A percentile compares a stretch with the other conserved stretches of the same genome.
phyloP scores from a whole-genome alignment of 2,888 invertebrate species.

The Polyommatus icarus region DNA sequence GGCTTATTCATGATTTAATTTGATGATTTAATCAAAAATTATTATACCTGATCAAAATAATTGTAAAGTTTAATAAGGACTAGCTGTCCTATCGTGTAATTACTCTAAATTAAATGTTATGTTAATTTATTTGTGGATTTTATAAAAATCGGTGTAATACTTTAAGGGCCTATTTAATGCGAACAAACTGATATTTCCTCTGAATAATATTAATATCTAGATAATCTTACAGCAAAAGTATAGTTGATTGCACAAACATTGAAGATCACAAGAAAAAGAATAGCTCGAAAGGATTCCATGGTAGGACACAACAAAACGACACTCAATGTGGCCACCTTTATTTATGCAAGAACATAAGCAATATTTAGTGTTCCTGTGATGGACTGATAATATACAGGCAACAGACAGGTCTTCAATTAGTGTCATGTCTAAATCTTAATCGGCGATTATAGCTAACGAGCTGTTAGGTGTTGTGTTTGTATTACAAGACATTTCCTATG shows the following conservation, averaged over 20 bases:
- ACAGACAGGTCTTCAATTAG: conserved; percentile 43
- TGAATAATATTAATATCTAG: too few relatives aligned
- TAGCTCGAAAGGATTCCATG: conserved; percentile 20
- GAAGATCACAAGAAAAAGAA: conserved; percentile 27
- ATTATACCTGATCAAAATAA: too few relatives aligned
- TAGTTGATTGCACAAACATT: conserved; percentile 12
- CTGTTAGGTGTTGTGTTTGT: not conserved
- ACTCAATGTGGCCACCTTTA: not conserved
- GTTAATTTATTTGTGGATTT: too few relatives aligned
- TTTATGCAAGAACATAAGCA: not conserved
- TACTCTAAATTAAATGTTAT: too few relatives aligned
- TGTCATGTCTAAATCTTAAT: conserved; percentile 43
- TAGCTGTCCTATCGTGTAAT: too few relatives aligned
- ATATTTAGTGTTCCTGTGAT: conserved; percentile 40
- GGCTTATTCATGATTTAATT: too few relatives aligned
- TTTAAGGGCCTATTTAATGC: too few relatives aligned
- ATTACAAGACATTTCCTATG: not conserved
- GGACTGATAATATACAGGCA: conserved; percentile 51
- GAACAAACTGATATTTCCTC: too few relatives aligned
- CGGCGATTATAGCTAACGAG: conserved; percentile 29
- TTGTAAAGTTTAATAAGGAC: too few relatives aligned
- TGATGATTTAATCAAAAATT: too few relatives aligned
- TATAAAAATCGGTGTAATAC: too few relatives aligned
- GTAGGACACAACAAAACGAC: not conserved
- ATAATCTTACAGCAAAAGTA: conserved; percentile 35